Evolutionary conservation across 2,113 vertebrate species (phyloP).

Genomic region (Turdus rufiventris): DNA sequence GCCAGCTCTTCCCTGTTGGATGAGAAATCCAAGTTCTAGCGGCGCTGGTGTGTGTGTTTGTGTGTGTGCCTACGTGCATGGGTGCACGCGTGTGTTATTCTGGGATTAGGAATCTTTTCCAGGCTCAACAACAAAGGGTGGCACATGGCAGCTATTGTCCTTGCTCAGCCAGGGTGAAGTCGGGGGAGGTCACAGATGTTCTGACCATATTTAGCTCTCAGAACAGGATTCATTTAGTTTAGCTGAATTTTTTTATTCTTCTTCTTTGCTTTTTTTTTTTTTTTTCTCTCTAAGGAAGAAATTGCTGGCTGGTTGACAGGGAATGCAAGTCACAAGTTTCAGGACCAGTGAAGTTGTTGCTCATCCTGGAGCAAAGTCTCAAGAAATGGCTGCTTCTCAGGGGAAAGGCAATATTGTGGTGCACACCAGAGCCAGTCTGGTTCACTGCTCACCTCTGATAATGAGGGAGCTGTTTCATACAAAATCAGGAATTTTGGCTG

Average conservation of each 20-base stretch:
- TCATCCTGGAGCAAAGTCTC: neutral
- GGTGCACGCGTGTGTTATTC: neutral
- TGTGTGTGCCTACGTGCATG: slow-evolving; percentile 23
- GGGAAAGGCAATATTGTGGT: neutral
- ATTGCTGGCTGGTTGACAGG: neutral
- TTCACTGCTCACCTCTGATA: neutral
- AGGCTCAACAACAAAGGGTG: slow-evolving; percentile 35
- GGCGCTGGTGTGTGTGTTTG: neutral
- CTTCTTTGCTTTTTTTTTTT: accelerated
- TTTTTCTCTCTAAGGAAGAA: neutral
- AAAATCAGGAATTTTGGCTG: neutral
- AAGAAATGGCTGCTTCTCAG: neutral
- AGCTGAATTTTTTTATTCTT: neutral
- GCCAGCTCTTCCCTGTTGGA: neutral
- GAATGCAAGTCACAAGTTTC: neutral
- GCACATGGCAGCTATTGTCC: slow-evolving; percentile 58
- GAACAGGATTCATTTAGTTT: slow-evolving; percentile 39
- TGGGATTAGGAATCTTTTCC: slow-evolving; percentile 32
- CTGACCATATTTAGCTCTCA: slow-evolving; percentile 59
- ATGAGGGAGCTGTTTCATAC: neutral
- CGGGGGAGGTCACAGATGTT: slow-evolving; percentile 55
- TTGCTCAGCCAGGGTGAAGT: slow-evolving; percentile 28
- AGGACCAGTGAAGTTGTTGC: neutral
- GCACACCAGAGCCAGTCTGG: neutral
- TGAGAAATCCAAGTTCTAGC: neutral